Conservation (phyloP, 2,113 vertebrate genomes). For the Butastur rufipennis region DNA sequence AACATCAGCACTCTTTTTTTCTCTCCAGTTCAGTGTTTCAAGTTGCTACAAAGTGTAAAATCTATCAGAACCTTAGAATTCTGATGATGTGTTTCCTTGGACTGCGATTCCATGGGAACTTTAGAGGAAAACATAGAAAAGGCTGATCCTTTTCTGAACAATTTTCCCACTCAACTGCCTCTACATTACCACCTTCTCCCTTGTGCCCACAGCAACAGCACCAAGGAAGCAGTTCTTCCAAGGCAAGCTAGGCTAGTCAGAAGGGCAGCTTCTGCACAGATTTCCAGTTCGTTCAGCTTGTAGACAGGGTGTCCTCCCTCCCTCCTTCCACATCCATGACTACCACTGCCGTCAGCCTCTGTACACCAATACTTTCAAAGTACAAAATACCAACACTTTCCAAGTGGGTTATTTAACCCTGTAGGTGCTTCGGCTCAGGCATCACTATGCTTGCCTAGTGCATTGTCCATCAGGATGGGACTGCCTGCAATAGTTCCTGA, state of each 20-base stretch:
- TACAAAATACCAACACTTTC: neutral
- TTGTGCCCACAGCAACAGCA: neutral
- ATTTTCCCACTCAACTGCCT: neutral
- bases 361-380: neutral
- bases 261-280: neutral
- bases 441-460: neutral
- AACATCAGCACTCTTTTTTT: neutral
- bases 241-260: neutral
- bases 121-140: neutral
- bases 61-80: neutral
- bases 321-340: fast-evolving
- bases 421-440: neutral
- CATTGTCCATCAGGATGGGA: neutral
- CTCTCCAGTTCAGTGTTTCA: neutral
- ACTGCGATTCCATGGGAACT: neutral
- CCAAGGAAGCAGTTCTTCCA: neutral
- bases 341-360: neutral
- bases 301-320: too few relatives aligned
- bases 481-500: neutral
- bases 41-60: neutral
- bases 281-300: neutral
- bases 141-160: neutral
- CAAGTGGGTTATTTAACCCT: neutral
- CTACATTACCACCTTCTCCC: neutral
- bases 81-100: neutral